Evolutionary conservation across 2,113 vertebrate genomes (phyloP), one percentile per base, ranked within the genome.

Genomic region (Perca flavescens): DNA sequence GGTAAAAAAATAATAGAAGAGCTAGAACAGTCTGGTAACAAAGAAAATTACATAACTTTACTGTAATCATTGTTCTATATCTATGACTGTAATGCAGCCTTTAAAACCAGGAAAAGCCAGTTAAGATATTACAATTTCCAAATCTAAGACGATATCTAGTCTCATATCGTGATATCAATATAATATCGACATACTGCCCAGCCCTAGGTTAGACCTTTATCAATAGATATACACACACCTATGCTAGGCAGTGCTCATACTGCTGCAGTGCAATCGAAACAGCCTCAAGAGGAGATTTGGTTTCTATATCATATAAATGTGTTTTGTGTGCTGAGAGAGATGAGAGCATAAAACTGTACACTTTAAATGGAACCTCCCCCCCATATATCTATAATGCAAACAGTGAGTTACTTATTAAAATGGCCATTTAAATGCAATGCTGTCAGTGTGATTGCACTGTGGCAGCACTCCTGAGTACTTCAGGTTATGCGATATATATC

Each of bases 331-430:
- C 60, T 34, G 17, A 65, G 50, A 76, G 66, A 84, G 65, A 75
- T 50, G 67, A 83, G 71, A 47, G 53, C 43, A 58, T 76, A 25
- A 80, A 58, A 79, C 31, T 64, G 82, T 22, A 36, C 61, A 22
- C 68, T 73, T 85, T 58, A 49, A 86, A 82, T 75, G 54, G 31
- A 65, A 77, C 82, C 84, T 63, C 83, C 52, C 10, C 75, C 22
- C 21, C 31, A 28, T 62, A 61, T 53, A 88, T 86, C 61, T 76
- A 86, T 85, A 86, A 91, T 88, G 82, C 80, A 86, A 82, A 63
- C 36, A n/a, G 66, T 36, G 57, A 70, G 68, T 92, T 89, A 91
- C 88, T 88, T 89, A 89, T 91, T 91, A 86, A 90, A 91, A 83
- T 49, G 49, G 25, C 54, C 31, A 85, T 90, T 75, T 86, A 76